A percentile compares a stretch with the other conserved stretches of the same genome.
Conservation (phyloP, 2,797 vertebrate genomes). For the Acanthurus tractus region DNA sequence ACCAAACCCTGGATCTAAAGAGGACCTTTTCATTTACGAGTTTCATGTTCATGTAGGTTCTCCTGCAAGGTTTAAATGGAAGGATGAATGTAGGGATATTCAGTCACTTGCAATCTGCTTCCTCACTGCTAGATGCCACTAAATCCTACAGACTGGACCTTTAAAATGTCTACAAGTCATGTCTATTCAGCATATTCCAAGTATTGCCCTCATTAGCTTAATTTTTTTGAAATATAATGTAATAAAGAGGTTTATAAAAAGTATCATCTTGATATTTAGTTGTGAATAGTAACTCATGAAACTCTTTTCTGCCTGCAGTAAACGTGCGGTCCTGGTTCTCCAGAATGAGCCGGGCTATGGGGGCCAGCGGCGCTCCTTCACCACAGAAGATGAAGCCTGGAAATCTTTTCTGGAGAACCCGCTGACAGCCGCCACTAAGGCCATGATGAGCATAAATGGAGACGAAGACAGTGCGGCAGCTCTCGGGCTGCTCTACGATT, state of each 20-base stretch:
- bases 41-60: too few relatives aligned
- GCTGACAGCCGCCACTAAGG: constrained; percentile 97
- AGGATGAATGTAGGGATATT: too few relatives aligned
- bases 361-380: constrained; percentile 93
- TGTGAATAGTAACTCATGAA: neutral
- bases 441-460: constrained; percentile 99
- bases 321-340: constrained; percentile 96
- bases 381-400: constrained; percentile 98
- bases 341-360: constrained; percentile 94
- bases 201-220: neutral
- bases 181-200: neutral
- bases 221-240: neutral
- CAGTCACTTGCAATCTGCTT: too few relatives aligned
- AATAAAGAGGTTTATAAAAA: neutral
- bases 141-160: too few relatives aligned
- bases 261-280: neutral
- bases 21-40: too few relatives aligned
- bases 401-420: constrained; percentile 99
- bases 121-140: too few relatives aligned
- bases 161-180: neutral
- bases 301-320: constrained; percentile 82
- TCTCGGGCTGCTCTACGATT: constrained; percentile 96
- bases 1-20: too few relatives aligned
- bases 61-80: too few relatives aligned
- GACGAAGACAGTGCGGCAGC: constrained; percentile 98